Base-by-base conservation (phyloP, 2,888 invertebrate genomes). In the Callimorpha dominula region DNA sequence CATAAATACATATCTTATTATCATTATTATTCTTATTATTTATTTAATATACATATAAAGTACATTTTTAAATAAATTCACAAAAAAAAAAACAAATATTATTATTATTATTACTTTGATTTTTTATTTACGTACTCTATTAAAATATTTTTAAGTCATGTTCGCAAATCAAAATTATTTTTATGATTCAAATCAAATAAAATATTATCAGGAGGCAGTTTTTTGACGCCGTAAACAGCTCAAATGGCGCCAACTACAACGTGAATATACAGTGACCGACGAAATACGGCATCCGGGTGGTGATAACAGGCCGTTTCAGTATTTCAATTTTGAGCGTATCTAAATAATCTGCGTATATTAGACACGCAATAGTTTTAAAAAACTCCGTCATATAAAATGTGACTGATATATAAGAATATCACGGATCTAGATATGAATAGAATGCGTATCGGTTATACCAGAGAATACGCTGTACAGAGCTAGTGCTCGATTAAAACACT, bases 71-170 rank as follows among this genome's bases (percentile, higher is more conserved):
- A 1, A 31, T 31, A 54, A n/a, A n/a, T 52, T 1, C 7, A 54
- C 17, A 54, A 54, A n/a, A 54, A 54, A 15, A 54, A 3, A 17
- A 2, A n/a, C n/a, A 31, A 31, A 31, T 31, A 31, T 31, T 31
- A 31, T 2, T 31, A 31, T 31, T 31, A 31, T 8, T 1, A n/a
- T 54, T n/a, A 54, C n/a, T 54, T 54, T n/a, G 1, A 12, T 20
- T 20, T 31, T 31, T 31, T 31, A 31, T 73, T 80, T 77, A 64
- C 68, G 54, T 66, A 46, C 62, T 63, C 42, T 31, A 83, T 78
- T 79, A 81, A 82, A 80, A 74, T 82, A 74, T 74, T 77, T 11
- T 75, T 72, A 77, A 77, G 83, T 84, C 83, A 86, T 81, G 82
- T 86, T 17, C 71, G 71, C 69, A 67, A 76, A 71, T 78, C 79